Evolutionary conservation across 2,888 invertebrate genomes (phyloP).

Genomic region (Tribolium freemani): DNA sequence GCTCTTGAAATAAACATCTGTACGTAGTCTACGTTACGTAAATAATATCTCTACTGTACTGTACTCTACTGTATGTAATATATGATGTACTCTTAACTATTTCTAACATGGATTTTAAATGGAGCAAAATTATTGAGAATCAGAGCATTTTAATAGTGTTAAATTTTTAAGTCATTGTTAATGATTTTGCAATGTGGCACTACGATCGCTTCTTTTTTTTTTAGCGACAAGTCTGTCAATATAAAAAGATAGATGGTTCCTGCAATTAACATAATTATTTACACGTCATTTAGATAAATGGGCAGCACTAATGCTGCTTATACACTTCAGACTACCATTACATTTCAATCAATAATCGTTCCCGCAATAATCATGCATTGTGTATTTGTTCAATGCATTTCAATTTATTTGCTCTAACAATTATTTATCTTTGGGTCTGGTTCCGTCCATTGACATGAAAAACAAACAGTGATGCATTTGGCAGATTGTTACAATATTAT

Average conservation of each 20-base stretch:
- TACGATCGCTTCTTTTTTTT: conserved; percentile 2
- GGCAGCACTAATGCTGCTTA: conserved; percentile 14
- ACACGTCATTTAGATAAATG: conserved; percentile 37
- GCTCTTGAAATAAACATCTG: too few species aligned
- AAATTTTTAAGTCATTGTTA: not conserved
- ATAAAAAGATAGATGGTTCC: conserved; percentile 23
- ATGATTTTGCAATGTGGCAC: not conserved
- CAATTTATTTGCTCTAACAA: conserved; percentile 4
- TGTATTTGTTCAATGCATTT: conserved; percentile 1
- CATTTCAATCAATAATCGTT: conserved; percentile 37
- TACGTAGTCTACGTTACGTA: too few species aligned
- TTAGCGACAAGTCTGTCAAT: conserved; percentile 15
- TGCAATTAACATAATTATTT: conserved; percentile 35
- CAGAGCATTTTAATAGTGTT: too few species aligned
- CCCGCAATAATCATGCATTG: conserved; percentile 1
- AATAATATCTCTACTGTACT: too few species aligned
- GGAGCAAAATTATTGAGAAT: too few species aligned
- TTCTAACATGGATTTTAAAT: too few species aligned
- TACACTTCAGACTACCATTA: conserved; percentile 21
- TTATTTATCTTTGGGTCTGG: conserved; percentile 2
- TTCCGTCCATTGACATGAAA: not conserved
- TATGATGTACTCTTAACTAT: too few species aligned
- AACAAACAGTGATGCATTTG: not conserved
- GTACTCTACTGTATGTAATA: too few species aligned
- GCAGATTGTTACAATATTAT: too few species aligned